phyloP scores from a whole-genome alignment of 2,113 vertebrate genomes.

The Anarhynchus alexandrinus region DNA sequence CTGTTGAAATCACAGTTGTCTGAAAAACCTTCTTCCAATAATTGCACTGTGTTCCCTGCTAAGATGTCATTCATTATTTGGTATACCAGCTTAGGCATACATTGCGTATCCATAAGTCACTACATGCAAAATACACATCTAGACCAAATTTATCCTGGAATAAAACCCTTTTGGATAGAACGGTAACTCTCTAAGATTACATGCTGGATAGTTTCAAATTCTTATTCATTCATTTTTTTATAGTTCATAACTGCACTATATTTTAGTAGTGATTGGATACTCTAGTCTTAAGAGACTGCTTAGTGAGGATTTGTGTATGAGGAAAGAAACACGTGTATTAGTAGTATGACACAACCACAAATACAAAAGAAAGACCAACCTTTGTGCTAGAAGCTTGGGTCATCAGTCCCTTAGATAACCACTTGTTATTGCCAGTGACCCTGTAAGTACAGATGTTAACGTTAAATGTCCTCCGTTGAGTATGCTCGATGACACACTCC shows the following conservation, averaged over 20 bases:
- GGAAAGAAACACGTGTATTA: not conserved
- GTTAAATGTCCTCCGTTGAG: not conserved
- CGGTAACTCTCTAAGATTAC: not conserved
- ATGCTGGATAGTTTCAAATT: not conserved
- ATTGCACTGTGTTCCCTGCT: not conserved
- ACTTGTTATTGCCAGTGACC: conserved; percentile 7
- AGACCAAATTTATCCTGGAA: not conserved
- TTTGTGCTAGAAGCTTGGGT: conserved; percentile 10
- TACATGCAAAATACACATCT: not conserved
- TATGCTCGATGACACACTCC: not conserved
- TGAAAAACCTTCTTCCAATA: not conserved
- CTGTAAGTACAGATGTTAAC: not conserved
- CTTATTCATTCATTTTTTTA: not conserved
- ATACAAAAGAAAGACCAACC: not conserved
- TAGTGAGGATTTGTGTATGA: not conserved
- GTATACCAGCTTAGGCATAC: not conserved
- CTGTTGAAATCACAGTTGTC: not conserved
- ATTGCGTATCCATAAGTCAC: not conserved
- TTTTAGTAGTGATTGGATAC: not conserved
- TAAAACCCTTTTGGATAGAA: not conserved
- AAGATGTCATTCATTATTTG: not conserved
- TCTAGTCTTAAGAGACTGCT: not conserved
- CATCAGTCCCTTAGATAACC: not conserved
- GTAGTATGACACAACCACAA: not conserved
- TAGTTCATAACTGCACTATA: not conserved